A percentile compares a stretch with the other conserved stretches of the same genome.
These are phyloP conservation scores for Myotis planiceps DNA, from an alignment of 2,797 vertebrate genomes.

Conservation along the genomic window DNA sequence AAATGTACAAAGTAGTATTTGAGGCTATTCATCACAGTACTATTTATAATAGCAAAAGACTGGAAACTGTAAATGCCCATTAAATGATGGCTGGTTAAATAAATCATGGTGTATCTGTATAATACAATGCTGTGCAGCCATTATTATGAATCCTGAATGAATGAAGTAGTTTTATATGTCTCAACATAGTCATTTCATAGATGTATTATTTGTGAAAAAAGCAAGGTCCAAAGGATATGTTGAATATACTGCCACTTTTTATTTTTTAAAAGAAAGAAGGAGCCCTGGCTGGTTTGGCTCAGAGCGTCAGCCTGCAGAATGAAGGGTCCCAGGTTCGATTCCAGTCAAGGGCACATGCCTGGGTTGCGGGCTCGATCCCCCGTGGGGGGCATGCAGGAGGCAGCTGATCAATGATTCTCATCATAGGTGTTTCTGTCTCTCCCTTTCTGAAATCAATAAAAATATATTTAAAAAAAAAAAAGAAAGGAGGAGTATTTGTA, in stretches of 20 bases:
- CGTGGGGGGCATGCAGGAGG: no score
- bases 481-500: neutral
- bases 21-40: neutral
- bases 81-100: slow-evolving; percentile 44
- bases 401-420: no score
- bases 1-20: neutral
- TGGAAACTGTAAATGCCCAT: neutral
- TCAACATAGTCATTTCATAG: slow-evolving; percentile 26
- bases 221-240: neutral
- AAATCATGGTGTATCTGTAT: neutral
- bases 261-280: neutral
- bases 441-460: no score
- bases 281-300: no score
- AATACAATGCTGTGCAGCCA: neutral
- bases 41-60: slow-evolving; percentile 39
- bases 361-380: no score
- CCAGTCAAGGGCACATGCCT: no score
- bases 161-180: slow-evolving; percentile 23
- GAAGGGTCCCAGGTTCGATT: no score
- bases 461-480: neutral
- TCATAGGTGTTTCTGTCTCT: no score
- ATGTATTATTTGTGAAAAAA: neutral
- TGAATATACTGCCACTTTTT: neutral
- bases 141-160: slow-evolving; percentile 8
- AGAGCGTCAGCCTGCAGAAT: no score